These are phyloP conservation scores for Galago senegalensis DNA, from an alignment of 2,797 vertebrate genomes.

Conservation along the genomic window DNA sequence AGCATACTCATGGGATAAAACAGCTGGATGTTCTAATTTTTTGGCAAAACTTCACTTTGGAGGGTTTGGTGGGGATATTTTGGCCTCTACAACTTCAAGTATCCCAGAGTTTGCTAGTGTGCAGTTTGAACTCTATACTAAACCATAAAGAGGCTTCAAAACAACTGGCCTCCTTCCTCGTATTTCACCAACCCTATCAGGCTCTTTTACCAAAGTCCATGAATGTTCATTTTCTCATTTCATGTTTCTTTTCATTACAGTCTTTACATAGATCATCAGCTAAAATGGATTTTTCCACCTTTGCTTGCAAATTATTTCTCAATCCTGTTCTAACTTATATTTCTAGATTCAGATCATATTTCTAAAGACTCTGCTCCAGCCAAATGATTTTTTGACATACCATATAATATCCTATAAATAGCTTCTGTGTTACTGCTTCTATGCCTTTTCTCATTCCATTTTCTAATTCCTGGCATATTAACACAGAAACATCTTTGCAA, in stretches of 20 bases:
- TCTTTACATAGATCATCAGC: neutral
- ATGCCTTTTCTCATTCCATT: neutral
- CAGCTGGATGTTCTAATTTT: constrained; percentile 56
- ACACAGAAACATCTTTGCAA: neutral
- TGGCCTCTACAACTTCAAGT: constrained; percentile 2
- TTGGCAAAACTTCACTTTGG: constrained; percentile 57
- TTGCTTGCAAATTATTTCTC: neutral
- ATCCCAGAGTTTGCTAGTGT: neutral
- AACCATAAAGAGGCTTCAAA: constrained; percentile 33
- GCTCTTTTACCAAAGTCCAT: neutral
- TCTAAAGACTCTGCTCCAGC: neutral
- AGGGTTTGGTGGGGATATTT: constrained; percentile 36
- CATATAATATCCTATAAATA: neutral
- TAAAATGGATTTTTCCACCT: neutral
- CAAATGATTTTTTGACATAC: neutral
- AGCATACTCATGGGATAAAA: constrained; percentile 50
- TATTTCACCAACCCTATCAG: neutral
- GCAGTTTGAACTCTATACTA: neutral
- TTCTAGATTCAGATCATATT: constrained; percentile 46
- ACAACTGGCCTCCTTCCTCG: neutral
- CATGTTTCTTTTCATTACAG: neutral
- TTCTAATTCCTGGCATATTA: neutral
- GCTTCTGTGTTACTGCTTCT: neutral
- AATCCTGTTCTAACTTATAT: constrained; percentile 30
- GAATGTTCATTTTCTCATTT: constrained; percentile 29